phyloP scores from a whole-genome alignment of 2,113 vertebrate genomes.

The Phycodurus eques region DNA sequence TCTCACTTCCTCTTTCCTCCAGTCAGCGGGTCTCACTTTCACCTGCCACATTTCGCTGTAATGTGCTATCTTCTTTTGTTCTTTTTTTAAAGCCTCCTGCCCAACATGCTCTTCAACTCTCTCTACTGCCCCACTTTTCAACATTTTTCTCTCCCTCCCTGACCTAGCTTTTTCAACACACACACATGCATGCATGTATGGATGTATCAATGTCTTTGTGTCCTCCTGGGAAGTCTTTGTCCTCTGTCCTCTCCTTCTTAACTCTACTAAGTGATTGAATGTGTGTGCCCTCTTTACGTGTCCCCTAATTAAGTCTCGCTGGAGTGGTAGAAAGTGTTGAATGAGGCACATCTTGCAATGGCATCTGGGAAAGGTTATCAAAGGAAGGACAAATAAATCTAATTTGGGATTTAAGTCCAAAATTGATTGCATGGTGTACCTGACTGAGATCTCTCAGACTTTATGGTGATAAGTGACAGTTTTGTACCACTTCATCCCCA shows the following conservation, averaged over 20 bases:
- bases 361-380: constrained; percentile 20
- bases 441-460: constrained; percentile 27
- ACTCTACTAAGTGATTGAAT: constrained; percentile 39
- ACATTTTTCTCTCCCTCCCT: neutral
- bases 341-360: constrained; percentile 1
- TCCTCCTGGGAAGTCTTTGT: constrained; percentile 21
- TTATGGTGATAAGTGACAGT: constrained; percentile 10
- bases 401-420: constrained; percentile 34
- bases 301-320: constrained; percentile 50
- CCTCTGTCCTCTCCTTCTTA: constrained; percentile 23
- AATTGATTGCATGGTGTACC: constrained; percentile 27
- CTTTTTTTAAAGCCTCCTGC: constrained; percentile 28
- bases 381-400: constrained; percentile 41
- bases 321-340: neutral
- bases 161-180: constrained; percentile 17
- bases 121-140: constrained; percentile 4
- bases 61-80: constrained; percentile 44
- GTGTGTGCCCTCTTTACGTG: constrained; percentile 20
- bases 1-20: constrained; percentile 33
- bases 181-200: neutral
- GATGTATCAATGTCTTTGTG: neutral
- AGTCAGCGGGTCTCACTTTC: constrained; percentile 28
- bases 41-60: constrained; percentile 34
- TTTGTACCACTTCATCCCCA: constrained; percentile 3
- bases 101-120: constrained; percentile 25